Evolutionary conservation across 2,113 vertebrate genomes (phyloP), one percentile per base, ranked within the genome.

Genomic region (Thermophis baileyi): DNA sequence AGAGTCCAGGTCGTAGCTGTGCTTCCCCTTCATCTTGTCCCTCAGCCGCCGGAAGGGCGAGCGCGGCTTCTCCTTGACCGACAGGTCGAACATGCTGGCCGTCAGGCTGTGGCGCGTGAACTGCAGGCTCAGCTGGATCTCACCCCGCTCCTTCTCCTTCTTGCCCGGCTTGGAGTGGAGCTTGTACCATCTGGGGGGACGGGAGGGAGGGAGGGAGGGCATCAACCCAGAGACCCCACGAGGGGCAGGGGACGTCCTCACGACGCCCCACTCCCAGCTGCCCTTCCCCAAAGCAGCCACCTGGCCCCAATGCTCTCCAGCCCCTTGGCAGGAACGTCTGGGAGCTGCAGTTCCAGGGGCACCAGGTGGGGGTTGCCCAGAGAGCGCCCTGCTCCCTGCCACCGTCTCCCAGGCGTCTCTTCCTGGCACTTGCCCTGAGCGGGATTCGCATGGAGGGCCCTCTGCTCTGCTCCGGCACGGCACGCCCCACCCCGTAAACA

Each of bases 21-120:
- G 99, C 97, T 98, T 97, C 92, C 98, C 99, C 14, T 97, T 98
- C 95, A 99, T 97, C 94, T 99, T 99, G 97, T 99, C 99, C 96
- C 98, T 99, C 89, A 99, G 98, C 96, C 98, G 99, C 74, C 98
- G 97, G 10, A 99, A 99, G 92, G 99, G 98, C 0, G 99, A 99
- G 81, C 98, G 97, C 0, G 98, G 95, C 95, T 99, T 99, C 95
- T 99, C 99, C 96, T 99, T 99, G 94, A 98, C 92, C 47, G 99
- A 99, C 4, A 99, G 98, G 97, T 99, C 99, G 0, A 99, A 99
- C 99, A 99, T 99, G 97, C 99, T 99, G 97, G 99, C 99, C 0
- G 54, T 99, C 92, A 99, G 96, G 97, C 96, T 99, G 98, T 99
- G 98, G 3, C 98, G 97, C 0, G 98, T 99, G 95, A 99, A 99